Percentiles rank a stretch among this genome's conserved stretches.
Conservation (phyloP, 2,888 invertebrate genomes). For the Flexamia atlantica region DNA sequence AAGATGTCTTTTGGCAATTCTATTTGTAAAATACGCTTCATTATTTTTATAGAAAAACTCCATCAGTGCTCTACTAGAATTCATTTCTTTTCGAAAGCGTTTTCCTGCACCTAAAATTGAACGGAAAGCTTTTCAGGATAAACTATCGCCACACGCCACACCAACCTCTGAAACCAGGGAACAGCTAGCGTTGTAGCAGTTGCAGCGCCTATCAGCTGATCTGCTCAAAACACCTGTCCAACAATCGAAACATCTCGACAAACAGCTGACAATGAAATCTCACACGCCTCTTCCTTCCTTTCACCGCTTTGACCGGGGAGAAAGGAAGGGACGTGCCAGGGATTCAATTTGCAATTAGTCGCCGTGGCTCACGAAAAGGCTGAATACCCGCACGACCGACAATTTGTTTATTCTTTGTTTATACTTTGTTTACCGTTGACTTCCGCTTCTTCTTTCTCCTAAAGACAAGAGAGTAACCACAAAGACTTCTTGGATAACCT, state of each 20-base stretch:
- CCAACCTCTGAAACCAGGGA: neutral
- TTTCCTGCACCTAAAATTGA: neutral
- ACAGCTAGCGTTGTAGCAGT: neutral
- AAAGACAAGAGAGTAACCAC: conserved; percentile 22
- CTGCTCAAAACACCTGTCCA: conserved; percentile 11
- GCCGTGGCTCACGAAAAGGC: conserved; percentile 2
- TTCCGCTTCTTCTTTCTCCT: conserved; percentile 28
- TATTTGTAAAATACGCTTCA: too few species aligned
- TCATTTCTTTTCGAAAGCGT: neutral
- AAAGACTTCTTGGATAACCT: neutral
- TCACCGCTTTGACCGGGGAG: conserved; percentile 11
- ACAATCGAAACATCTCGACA: neutral
- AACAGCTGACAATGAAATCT: conserved; percentile 9
- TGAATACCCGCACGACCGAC: neutral
- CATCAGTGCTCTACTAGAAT: too few species aligned
- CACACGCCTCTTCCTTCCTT: neutral
- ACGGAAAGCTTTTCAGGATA: neutral
- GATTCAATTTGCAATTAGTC: conserved; percentile 34
- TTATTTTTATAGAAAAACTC: too few species aligned
- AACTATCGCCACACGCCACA: too few species aligned
- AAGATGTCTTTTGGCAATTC: too few species aligned
- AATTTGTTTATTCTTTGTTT: conserved; percentile 30
- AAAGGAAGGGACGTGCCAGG: neutral
- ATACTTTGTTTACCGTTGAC: neutral
- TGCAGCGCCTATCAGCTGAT: neutral